Percentiles rank a stretch among this genome's conserved stretches.
phyloP scores from a whole-genome alignment of 2,113 vertebrate genomes.

The Neogale vison region DNA sequence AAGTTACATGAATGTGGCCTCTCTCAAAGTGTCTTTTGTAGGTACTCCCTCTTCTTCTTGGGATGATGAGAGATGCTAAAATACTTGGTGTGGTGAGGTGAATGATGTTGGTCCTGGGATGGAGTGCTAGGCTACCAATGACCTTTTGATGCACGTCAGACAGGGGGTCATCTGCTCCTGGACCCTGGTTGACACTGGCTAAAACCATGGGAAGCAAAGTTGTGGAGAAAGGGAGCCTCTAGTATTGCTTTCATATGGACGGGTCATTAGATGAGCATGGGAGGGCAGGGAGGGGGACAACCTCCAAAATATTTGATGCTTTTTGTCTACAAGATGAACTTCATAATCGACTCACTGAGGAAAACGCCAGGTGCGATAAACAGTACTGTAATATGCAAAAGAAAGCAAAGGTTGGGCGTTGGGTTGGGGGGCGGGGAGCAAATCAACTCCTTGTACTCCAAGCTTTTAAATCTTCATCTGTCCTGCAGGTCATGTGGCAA shows the following conservation, averaged over 20 bases:
- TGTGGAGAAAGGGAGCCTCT: not conserved
- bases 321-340: constrained; percentile 20
- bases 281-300: not conserved
- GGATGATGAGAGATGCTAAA: not conserved
- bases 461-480: constrained; percentile 58
- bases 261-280: constrained; percentile 54
- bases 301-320: not conserved
- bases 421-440: not conserved
- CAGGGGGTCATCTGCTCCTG: not conserved
- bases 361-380: not conserved
- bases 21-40: not conserved
- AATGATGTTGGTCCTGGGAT: not conserved
- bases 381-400: constrained; percentile 22
- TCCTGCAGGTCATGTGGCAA: constrained; percentile 3
- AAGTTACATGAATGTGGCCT: not conserved
- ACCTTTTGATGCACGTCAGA: not conserved
- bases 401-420: constrained; percentile 32
- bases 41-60: not conserved
- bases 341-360: constrained; percentile 44
- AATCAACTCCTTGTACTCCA: constrained; percentile 68
- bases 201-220: not conserved
- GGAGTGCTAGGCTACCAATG: not conserved
- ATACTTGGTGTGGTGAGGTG: not conserved
- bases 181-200: not conserved
- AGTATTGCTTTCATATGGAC: constrained; percentile 25